A percentile compares a stretch with the other conserved stretches of the same genome.
These are phyloP conservation scores for Cinclus cinclus DNA, from an alignment of 2,113 vertebrate species.

Conservation along the genomic window DNA sequence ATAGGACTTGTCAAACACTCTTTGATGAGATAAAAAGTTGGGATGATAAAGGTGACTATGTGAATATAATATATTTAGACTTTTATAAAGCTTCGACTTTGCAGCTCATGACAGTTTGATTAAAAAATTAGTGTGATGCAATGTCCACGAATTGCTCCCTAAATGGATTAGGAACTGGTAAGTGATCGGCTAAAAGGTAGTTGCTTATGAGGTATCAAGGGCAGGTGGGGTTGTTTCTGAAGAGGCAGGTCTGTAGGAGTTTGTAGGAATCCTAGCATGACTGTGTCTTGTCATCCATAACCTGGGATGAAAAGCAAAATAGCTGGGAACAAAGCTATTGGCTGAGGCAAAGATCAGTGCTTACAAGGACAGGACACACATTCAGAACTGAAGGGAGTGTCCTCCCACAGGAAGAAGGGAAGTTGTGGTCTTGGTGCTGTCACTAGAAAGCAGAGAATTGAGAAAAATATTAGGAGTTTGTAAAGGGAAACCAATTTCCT, in stretches of 20 bases:
- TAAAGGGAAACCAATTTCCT: background rate
- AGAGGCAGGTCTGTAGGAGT: background rate
- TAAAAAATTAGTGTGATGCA: conserved; percentile 32
- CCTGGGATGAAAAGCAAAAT: background rate
- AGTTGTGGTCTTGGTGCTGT: background rate
- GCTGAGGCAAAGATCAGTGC: background rate
- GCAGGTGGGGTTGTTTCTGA: background rate
- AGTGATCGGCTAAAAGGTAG: background rate
- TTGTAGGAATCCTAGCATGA: background rate
- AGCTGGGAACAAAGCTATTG: background rate
- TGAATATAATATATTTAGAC: background rate
- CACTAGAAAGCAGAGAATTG: background rate
- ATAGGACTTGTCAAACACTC: conserved; percentile 20
- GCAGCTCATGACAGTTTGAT: conserved; percentile 40
- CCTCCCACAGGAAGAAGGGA: background rate
- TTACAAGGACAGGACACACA: background rate
- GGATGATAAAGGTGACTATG: background rate
- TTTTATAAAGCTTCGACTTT: conserved; percentile 15
- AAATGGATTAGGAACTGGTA: conserved; percentile 8
- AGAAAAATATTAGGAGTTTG: background rate
- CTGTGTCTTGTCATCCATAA: background rate
- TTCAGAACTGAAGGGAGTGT: background rate
- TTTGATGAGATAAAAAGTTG: conserved; percentile 8
- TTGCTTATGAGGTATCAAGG: conserved; percentile 40
- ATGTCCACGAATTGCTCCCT: background rate